Conservation (phyloP, 2,797 vertebrate species). For the Esox lucius region DNA sequence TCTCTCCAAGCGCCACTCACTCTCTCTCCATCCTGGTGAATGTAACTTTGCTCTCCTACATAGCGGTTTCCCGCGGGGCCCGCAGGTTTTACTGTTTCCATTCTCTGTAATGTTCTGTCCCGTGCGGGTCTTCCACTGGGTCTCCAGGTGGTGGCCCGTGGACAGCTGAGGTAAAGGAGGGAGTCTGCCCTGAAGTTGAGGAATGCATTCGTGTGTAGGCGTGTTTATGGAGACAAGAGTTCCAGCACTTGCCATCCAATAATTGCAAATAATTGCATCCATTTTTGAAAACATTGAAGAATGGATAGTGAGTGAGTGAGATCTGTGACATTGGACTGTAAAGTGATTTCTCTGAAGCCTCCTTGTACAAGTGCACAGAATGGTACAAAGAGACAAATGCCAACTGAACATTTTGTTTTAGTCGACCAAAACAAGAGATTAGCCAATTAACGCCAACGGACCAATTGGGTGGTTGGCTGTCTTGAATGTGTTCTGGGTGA, state of each 20-base stretch:
- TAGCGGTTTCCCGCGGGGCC: constrained; percentile 18
- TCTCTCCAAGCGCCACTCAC: neutral
- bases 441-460: constrained; percentile 59
- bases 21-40: neutral
- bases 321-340: constrained; percentile 14
- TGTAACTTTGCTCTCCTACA: constrained; percentile 6
- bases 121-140: constrained; percentile 24
- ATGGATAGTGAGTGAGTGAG: constrained; percentile 46
- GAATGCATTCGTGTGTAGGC: constrained; percentile 55
- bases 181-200: constrained; percentile 29
- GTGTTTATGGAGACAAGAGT: constrained; percentile 64
- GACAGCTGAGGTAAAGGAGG: constrained; percentile 42
- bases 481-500: constrained; percentile 4
- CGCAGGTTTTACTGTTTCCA: neutral
- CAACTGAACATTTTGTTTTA: constrained; percentile 31
- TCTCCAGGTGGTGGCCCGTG: constrained; percentile 18
- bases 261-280: constrained; percentile 77
- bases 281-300: constrained; percentile 55
- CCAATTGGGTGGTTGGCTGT: constrained; percentile 54
- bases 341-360: neutral
- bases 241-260: constrained; percentile 62
- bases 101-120: neutral
- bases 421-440: constrained; percentile 6
- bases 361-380: neutral
- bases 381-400: neutral